These are phyloP conservation scores for Diadumene lineata DNA, from an alignment of 92 coral and sea anemone genomes.

Conservation along the genomic window DNA sequence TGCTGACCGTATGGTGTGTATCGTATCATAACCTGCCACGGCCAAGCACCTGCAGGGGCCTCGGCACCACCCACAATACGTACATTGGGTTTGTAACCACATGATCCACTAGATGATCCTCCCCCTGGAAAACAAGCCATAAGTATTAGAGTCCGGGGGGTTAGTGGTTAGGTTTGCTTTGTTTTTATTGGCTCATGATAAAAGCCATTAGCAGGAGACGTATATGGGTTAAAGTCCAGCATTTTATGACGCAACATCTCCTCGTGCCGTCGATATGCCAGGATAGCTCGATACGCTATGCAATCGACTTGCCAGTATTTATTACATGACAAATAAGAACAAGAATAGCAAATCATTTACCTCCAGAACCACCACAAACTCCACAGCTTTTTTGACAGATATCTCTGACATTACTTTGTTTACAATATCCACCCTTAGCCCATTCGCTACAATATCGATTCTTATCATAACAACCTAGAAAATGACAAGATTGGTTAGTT, in stretches of 20 bases:
- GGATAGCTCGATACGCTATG: no score
- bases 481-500: no score
- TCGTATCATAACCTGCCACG: conserved; percentile 27
- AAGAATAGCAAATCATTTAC: no score
- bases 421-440: conserved; percentile 6
- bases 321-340: no score
- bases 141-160: not conserved
- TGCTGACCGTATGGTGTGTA: not conserved
- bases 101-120: conserved; percentile 12
- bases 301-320: no score
- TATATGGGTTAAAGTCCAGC: no score
- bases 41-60: conserved; percentile 33
- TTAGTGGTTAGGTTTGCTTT: no score
- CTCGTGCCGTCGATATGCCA: no score
- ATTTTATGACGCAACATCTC: no score
- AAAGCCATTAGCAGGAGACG: no score
- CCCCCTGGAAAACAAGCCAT: not conserved
- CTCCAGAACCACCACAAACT: conserved; percentile 8
- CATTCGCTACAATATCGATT: not conserved
- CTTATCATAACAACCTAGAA: conserved; percentile 22
- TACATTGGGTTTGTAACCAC: conserved; percentile 41
- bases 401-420: not conserved
- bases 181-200: no score
- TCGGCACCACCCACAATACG: conserved; percentile 49
- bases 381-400: conserved; percentile 20